Conservation (phyloP, 2,113 vertebrate species). For the Tor tambroides region DNA sequence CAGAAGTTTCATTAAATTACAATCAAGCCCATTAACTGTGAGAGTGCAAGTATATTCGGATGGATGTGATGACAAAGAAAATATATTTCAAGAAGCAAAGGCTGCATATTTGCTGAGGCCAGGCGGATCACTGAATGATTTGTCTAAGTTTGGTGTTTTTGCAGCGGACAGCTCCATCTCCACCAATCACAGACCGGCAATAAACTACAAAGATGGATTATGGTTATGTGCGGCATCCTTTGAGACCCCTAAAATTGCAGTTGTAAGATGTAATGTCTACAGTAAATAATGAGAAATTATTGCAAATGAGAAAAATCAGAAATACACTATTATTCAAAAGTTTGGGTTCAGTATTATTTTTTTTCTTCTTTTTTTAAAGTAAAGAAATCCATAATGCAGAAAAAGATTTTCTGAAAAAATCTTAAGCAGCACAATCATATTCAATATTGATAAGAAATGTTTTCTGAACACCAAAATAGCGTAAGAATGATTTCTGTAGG, state of each 20-base stretch:
- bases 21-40: slow-evolving; percentile 15
- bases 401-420: too few relatives aligned
- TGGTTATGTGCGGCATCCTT: neutral
- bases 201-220: neutral
- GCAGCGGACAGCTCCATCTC: neutral
- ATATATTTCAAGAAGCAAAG: neutral
- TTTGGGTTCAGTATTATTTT: too few relatives aligned
- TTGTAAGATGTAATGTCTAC: neutral
- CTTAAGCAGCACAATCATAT: too few relatives aligned
- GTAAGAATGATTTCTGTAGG: neutral
- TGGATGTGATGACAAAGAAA: neutral
- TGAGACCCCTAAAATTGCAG: neutral
- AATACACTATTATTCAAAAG: neutral
- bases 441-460: too few relatives aligned
- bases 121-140: neutral
- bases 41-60: neutral
- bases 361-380: neutral
- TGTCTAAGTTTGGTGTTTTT: neutral
- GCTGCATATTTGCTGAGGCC: neutral
- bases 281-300: neutral
- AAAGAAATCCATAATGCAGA: too few relatives aligned
- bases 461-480: too few relatives aligned
- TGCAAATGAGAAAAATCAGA: neutral
- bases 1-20: neutral
- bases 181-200: neutral